Evolutionary conservation across 2,113 vertebrate species (phyloP), one percentile per base, ranked within the genome.

Genomic region (Shinisaurus crocodilurus): DNA sequence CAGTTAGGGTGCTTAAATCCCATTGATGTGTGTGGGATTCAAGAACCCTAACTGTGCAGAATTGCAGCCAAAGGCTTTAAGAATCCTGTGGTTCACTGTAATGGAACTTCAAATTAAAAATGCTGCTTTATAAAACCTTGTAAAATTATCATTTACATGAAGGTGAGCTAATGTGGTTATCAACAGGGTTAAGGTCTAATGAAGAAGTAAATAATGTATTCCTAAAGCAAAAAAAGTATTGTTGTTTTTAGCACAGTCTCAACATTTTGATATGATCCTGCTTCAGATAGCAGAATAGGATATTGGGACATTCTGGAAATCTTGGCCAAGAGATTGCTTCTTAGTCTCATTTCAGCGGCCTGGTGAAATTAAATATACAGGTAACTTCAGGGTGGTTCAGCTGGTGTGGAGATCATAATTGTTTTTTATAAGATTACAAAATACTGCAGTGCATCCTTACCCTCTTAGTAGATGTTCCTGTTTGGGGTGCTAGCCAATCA

Each of bases 61-160:
- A 85, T 85, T 34, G 16, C 12, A 69, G 83, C 27, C 60, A 85
- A 16, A 67, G 15, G 45, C 18, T 80, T 79, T 63, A 29, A 65
- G 57, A 65, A 88, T 34, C 60, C 54, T 15, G 72, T 63, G 80
- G 37, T 89, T 93, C 93, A 57, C 85, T 91, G 63, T 82, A 69
- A 63, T 0, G 0, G 48, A 90, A 43, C 67, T 95, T 40, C 74
- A 83, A 63, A 90, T 70, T 93, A 20, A 45, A 45, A 91, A 82
- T 79, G 87, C 2, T 91, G 20, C 74, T 91, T 83, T 8, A 83
- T 87, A 77, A 50, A 93, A 81, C 16, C 48, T 5, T 25, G 80
- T 65, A 50, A 57, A 45, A 34, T 80, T 25, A 86, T 93, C 8
- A 25, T 93, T 90, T 50, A 0, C 0, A 57, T 70, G n/a, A 79